phyloP scores from a whole-genome alignment of 1,140 invertebrate genomes.

The Gryllus bimaculatus region DNA sequence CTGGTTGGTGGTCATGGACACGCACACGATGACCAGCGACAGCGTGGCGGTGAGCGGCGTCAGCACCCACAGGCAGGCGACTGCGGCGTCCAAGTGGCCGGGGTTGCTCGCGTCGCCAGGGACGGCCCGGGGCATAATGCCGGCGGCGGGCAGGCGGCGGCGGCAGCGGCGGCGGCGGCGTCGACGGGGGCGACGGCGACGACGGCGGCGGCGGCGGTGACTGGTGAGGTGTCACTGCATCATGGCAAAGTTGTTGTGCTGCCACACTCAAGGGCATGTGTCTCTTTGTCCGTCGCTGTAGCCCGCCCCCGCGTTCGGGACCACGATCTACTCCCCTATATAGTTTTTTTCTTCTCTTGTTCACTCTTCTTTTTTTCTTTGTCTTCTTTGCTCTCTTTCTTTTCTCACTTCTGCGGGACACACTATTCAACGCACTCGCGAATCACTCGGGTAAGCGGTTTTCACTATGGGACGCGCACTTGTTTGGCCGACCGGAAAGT shows the following conservation, averaged over 20 bases:
- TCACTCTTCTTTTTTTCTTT: too few relatives aligned
- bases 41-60: constrained; percentile 53
- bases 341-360: too few relatives aligned
- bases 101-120: constrained; percentile 7
- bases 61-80: constrained; percentile 50
- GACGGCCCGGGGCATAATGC: constrained; percentile 22
- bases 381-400: too few relatives aligned
- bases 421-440: too few relatives aligned
- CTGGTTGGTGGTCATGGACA: constrained; percentile 55
- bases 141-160: not conserved
- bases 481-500: too few relatives aligned
- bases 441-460: too few relatives aligned
- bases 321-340: too few relatives aligned
- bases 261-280: too few relatives aligned
- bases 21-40: constrained; percentile 49
- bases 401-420: too few relatives aligned
- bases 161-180: constrained; percentile 27
- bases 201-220: constrained; percentile 25
- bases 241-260: not conserved
- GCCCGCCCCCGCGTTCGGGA: too few relatives aligned
- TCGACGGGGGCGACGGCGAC: not conserved
- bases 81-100: constrained; percentile 40
- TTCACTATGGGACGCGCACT: too few relatives aligned
- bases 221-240: not conserved
- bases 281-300: too few relatives aligned